A percentile compares a stretch with the other conserved stretches of the same genome.
These are phyloP conservation scores for Myotis myotis DNA, from an alignment of 2,797 vertebrate genomes.

Conservation along the genomic window DNA sequence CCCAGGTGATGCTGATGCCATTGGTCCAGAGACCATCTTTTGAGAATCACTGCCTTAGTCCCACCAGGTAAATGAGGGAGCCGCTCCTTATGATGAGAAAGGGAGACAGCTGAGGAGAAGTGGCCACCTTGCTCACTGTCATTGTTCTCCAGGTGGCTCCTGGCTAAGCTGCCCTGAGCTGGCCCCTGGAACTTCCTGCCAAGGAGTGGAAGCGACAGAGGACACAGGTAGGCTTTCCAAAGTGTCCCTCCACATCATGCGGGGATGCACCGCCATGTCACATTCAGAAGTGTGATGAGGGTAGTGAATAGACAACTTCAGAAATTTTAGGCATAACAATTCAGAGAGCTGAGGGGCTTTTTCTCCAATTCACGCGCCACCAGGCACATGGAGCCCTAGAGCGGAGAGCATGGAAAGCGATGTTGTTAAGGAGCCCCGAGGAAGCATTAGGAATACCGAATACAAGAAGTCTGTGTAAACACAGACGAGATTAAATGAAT, in stretches of 20 bases:
- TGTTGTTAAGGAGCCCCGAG: neutral
- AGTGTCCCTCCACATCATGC: neutral
- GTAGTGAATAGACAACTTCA: neutral
- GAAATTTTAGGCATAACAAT: neutral
- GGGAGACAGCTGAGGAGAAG: neutral
- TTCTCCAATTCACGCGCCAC: neutral
- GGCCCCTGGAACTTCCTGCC: neutral
- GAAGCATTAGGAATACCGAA: neutral
- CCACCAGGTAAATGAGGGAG: neutral
- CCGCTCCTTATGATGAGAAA: neutral
- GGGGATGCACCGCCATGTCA: neutral
- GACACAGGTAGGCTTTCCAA: neutral
- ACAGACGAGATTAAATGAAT: conserved; percentile 54
- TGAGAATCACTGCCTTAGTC: neutral
- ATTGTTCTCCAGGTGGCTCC: neutral
- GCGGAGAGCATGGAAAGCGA: neutral
- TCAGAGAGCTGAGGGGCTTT: neutral
- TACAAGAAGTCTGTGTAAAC: conserved; percentile 39
- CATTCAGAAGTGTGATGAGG: neutral
- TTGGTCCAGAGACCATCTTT: neutral
- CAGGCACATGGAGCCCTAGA: neutral
- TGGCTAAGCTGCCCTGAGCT: rapidly evolving
- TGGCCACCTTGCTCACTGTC: neutral
- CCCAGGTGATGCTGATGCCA: too few species aligned
- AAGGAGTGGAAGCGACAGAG: neutral